phyloP scores from a whole-genome alignment of 1,140 invertebrate genomes.

The Mesaphorura yosii region DNA sequence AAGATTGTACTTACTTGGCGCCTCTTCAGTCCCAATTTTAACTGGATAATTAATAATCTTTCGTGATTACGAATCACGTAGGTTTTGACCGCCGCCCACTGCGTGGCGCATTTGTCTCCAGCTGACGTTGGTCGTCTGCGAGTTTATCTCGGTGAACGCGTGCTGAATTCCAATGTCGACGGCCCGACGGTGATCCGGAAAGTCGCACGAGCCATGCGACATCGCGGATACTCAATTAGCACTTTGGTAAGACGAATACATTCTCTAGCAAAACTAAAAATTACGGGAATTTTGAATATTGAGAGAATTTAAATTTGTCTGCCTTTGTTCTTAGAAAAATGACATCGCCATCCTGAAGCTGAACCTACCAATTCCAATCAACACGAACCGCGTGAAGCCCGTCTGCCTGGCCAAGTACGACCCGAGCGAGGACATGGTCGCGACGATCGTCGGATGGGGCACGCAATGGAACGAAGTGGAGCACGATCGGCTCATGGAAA shows the following conservation, averaged over 20 bases:
- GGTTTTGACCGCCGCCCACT: neutral
- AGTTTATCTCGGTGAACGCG: conserved; percentile 3
- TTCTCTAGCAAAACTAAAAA: too few relatives aligned
- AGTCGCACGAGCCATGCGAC: conserved; percentile 3
- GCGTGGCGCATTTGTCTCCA: conserved; percentile 1
- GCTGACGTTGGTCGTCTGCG: conserved; percentile 2
- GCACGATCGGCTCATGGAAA: neutral
- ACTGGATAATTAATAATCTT: too few relatives aligned
- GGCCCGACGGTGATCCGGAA: conserved; percentile 1
- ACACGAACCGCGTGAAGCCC: neutral
- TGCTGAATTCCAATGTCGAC: conserved; percentile 6
- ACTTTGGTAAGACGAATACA: neutral
- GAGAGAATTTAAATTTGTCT: neutral
- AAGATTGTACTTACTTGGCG: too few relatives aligned
- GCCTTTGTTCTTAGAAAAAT: neutral
- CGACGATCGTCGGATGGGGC: conserved; percentile 3
- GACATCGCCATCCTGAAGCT: conserved; percentile 8
- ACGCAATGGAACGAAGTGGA: conserved; percentile 1
- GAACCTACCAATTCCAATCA: neutral
- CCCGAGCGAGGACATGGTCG: neutral
- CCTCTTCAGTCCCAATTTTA: too few relatives aligned
- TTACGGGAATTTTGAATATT: neutral
- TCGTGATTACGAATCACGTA: too few relatives aligned
- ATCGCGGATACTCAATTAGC: conserved; percentile 2
- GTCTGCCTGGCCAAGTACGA: neutral